phyloP scores from a whole-genome alignment of 2,888 invertebrate species.

The Laothoe populi region DNA sequence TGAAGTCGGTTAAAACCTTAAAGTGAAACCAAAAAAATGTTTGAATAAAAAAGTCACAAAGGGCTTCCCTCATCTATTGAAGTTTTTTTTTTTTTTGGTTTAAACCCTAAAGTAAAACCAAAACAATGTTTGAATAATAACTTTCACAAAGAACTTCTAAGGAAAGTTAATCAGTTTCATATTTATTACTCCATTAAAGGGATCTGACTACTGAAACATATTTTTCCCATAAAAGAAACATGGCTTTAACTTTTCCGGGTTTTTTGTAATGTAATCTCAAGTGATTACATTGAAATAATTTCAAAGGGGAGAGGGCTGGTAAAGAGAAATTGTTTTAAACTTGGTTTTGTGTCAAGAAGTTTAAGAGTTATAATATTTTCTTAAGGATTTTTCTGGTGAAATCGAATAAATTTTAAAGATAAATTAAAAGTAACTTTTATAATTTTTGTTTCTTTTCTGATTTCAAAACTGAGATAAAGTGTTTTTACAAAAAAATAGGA shows the following conservation, averaged over 20 bases:
- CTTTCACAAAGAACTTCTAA: constrained; percentile 1
- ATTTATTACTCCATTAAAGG: constrained; percentile 63
- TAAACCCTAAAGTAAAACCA: no score
- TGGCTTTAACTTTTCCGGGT: constrained; percentile 72
- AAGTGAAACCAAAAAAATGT: no score
- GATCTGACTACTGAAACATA: constrained; percentile 57
- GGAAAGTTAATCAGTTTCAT: constrained; percentile 63
- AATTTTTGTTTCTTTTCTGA: neutral
- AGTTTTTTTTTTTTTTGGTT: no score
- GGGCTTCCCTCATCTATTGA: no score
- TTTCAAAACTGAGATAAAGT: neutral
- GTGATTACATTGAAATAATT: constrained; percentile 77
- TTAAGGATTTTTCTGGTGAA: neutral
- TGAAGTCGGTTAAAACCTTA: no score
- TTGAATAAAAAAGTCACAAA: no score
- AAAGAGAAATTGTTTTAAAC: constrained; percentile 60
- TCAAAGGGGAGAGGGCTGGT: constrained; percentile 54
- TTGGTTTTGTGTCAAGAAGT: constrained; percentile 55
- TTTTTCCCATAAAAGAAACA: constrained; percentile 74
- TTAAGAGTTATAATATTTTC: constrained; percentile 30
- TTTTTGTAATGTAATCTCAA: constrained; percentile 71
- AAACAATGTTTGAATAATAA: neutral
- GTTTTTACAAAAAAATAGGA: neutral
- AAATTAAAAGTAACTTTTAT: neutral
- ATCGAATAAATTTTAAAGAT: neutral